phyloP scores from a whole-genome alignment of 2,113 vertebrate species.

The Nannospalax galili region DNA sequence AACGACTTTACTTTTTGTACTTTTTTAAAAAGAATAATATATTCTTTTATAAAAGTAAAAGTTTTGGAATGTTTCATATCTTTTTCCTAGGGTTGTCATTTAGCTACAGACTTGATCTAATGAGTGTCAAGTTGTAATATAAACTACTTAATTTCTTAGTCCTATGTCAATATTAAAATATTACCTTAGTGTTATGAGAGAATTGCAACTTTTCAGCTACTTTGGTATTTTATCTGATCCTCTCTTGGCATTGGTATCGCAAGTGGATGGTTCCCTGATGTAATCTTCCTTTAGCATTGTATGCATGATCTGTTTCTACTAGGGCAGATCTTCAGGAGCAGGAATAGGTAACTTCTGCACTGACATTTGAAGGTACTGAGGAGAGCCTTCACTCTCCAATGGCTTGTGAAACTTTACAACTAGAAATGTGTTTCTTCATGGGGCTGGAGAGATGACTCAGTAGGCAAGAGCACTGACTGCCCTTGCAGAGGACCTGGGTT shows the following conservation, averaged over 20 bases:
- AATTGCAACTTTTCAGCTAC: neutral
- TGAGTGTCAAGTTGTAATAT: neutral
- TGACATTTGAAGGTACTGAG: neutral
- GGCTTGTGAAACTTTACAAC: neutral
- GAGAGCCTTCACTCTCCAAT: neutral
- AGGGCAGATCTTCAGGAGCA: fast-evolving
- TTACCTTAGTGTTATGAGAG: neutral
- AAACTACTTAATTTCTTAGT: neutral
- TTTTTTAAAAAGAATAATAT: neutral
- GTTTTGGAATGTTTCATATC: neutral
- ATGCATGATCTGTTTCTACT: neutral
- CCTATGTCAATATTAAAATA: neutral
- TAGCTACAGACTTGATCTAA: neutral
- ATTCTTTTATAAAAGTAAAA: conserved; percentile 12
- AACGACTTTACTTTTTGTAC: conserved; percentile 36
- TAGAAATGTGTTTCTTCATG: neutral
- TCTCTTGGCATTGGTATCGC: neutral
- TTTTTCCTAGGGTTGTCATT: neutral
- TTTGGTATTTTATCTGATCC: neutral
- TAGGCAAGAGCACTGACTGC: no score
- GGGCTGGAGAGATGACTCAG: no score
- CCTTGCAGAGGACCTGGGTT: no score
- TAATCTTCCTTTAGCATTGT: neutral
- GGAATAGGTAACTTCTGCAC: neutral
- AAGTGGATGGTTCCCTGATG: neutral